Evolutionary conservation across 2,888 invertebrate genomes (phyloP).

Genomic region (Pocota personata): DNA sequence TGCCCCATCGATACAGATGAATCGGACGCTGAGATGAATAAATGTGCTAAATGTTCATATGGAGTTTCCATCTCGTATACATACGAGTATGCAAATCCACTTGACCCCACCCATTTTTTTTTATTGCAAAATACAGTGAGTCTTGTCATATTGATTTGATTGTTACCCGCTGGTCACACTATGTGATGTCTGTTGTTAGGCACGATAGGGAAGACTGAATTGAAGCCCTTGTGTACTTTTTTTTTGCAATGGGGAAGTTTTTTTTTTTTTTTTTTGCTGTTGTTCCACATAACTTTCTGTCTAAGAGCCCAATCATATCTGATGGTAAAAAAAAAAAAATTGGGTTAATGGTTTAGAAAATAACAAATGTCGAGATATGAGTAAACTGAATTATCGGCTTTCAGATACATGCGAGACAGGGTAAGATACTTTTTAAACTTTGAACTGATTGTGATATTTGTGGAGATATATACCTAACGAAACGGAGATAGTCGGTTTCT

Average conservation of each 20-base stretch:
- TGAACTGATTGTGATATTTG: no score
- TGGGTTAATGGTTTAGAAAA: slow-evolving; percentile 58
- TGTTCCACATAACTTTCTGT: slow-evolving; percentile 37
- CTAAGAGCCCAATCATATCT: slow-evolving; percentile 52
- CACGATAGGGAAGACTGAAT: slow-evolving; percentile 43
- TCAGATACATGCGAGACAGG: neutral
- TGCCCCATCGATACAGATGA: slow-evolving; percentile 24
- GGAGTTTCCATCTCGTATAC: slow-evolving; percentile 19
- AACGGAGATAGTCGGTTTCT: no score
- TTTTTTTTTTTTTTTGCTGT: neutral
- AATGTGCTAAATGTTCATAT: slow-evolving; percentile 54
- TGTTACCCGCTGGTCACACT: slow-evolving; percentile 60
- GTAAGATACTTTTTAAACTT: neutral
- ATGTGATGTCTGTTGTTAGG: slow-evolving; percentile 32
- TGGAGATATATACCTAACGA: no score
- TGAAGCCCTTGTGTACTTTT: slow-evolving; percentile 38
- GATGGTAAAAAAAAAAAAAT: slow-evolving; percentile 30
- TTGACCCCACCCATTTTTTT: slow-evolving; percentile 59
- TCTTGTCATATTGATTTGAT: slow-evolving; percentile 69
- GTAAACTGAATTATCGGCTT: neutral
- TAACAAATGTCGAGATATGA: slow-evolving; percentile 27
- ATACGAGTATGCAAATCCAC: slow-evolving; percentile 66
- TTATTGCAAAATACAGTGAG: slow-evolving; percentile 34
- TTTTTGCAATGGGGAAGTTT: neutral
- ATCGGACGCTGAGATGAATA: slow-evolving; percentile 47